Evolutionary conservation across 2,113 vertebrate genomes (phyloP).

Genomic region (cat (Felis catus)): DNA sequence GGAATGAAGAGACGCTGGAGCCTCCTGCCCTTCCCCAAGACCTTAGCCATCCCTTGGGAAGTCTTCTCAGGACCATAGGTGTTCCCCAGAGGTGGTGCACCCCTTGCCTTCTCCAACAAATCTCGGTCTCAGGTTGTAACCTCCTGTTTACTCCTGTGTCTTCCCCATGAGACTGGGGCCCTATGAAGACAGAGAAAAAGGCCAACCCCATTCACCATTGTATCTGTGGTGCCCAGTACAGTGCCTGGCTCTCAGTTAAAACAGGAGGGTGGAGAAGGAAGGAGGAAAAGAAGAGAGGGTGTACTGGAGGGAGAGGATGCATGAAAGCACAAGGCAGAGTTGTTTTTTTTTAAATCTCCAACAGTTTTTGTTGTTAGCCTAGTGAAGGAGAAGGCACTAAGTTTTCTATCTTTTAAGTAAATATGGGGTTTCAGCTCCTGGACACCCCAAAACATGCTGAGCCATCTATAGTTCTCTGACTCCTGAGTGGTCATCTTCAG

Average conservation of each 20-base stretch:
- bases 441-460: neutral
- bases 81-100: neutral
- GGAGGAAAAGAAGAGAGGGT: neutral
- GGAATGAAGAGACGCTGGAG: neutral
- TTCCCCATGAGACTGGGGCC: neutral
- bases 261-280: neutral
- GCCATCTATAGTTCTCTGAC: neutral
- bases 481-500: neutral
- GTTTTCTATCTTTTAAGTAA: neutral
- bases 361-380: neutral
- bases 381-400: neutral
- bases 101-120: neutral
- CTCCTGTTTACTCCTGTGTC: neutral
- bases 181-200: neutral
- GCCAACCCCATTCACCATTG: neutral
- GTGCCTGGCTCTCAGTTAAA: too few species aligned
- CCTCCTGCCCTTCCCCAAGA: neutral
- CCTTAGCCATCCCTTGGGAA: neutral
- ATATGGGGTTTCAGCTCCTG: neutral
- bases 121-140: too few species aligned
- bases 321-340: neutral
- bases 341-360: neutral
- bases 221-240: neutral
- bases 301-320: neutral
- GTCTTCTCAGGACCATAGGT: neutral